Base-by-base conservation (phyloP, 2,888 invertebrate species). In the Lomographa bimaculata region DNA sequence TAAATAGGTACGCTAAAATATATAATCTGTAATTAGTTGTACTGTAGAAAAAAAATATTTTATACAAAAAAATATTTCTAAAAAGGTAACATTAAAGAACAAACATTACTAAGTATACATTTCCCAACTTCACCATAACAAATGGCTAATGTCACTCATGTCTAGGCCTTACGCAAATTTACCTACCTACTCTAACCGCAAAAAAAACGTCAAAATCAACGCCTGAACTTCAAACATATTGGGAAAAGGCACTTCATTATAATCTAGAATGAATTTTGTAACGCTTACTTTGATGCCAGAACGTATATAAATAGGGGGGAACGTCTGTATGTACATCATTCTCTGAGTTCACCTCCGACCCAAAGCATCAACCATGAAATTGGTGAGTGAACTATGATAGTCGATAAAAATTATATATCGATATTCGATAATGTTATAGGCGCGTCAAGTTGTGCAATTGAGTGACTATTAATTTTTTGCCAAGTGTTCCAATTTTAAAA, bases 241-340 rank as follows among this genome's bases (percentile, higher is more conserved):
- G 70, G 64, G 71, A 79, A 77, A 80, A 79, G 78, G 65, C 56
- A 48, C 58, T 70, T 69, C 77, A 73, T 72, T 71, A 76, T 71
- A 58, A 72, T 71, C 77, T 79, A 73, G 76, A 71, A 76, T 76
- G 67, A 68, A 68, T 84, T 83, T 83, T 79, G 84, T 75, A 84
- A 85, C 63, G 47, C 50, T 39, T 42, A 46, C 57, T 57, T 57
- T 48, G 52, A 54, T 42, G 41, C 45, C 25, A 43, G 52, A 57
- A 61, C 48, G 65, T 70, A 73, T 70, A 73, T 84, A 86, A 79
- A 86, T 76, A 82, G 66, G 50, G 49, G 57, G 60, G 65, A 58
- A 60, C 54, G 49, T 37, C 48, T 46, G 52, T 54, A 35, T 40
- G 57, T 60, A 51, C 58, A 71, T 76, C 86, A 87, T 51, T 54